phyloP scores from a whole-genome alignment of 2,888 invertebrate genomes.

The Cryptocephalus moraei region DNA sequence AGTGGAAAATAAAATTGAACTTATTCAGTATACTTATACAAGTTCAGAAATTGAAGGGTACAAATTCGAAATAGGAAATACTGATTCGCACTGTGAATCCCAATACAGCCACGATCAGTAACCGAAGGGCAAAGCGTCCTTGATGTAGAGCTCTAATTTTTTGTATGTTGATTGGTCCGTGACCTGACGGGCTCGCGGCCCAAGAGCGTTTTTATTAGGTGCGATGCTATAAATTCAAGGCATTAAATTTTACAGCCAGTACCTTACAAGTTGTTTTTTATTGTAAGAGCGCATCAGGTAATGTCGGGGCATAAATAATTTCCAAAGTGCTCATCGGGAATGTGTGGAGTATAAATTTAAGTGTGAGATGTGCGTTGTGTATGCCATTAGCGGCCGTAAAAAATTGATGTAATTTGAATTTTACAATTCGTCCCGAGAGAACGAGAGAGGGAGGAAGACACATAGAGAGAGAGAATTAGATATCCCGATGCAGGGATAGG shows the following conservation, averaged over 20 bases:
- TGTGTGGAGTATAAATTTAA: conserved; percentile 26
- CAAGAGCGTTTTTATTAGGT: conserved; percentile 25
- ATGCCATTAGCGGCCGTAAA: conserved; percentile 17
- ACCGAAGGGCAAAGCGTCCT: no score
- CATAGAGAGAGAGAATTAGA: no score
- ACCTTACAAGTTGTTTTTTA: conserved; percentile 24
- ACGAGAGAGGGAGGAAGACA: no score
- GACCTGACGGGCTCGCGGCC: conserved; percentile 3
- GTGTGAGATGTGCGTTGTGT: conserved; percentile 21
- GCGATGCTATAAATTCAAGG: conserved; percentile 26
- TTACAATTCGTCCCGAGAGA: conserved; percentile 10
- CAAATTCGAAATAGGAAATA: no score
- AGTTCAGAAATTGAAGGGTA: no score
- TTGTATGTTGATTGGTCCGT: no score
- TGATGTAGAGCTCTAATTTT: no score
- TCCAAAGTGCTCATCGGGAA: conserved; percentile 24
- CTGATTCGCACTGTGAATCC: no score
- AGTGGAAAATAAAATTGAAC: no score
- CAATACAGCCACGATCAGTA: no score
- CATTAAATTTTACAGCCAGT: conserved; percentile 27
- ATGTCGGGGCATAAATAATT: conserved; percentile 26
- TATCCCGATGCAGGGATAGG: no score
- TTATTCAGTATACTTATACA: no score
- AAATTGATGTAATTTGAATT: conserved; percentile 19
- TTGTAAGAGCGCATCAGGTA: conserved; percentile 23